Evolutionary conservation across 2,113 vertebrate species (phyloP), one percentile per base, ranked within the genome.

Genomic region (Eleginops maclovinus): DNA sequence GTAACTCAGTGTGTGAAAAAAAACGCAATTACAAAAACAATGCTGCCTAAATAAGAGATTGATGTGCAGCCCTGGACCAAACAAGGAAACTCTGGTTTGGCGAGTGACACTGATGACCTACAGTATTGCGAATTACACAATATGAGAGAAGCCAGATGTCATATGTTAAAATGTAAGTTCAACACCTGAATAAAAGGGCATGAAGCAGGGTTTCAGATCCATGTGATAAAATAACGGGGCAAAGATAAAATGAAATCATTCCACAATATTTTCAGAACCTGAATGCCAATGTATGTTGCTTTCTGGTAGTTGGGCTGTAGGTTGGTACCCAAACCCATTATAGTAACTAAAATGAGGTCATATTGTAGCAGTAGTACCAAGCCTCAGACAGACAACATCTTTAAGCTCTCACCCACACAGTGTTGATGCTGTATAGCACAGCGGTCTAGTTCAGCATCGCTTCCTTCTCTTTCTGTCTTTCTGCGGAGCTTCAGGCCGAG

Each of bases 401-500:
- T 81, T 85, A 92, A 90, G 84, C 87, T 88, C 81, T 91, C 92
- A 91, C 87, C 90, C 88, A 91, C 91, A 89, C 90, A 88, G 66
- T 55, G 41, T 77, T 84, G 28, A 82, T 31, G 64, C 74, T 87
- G 79, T 84, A 84, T 72, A 73, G 84, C 87, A 60, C 85, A 89
- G 84, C 80, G n/a, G 84, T 89, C 84, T 91, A 83, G 84, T 87
- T 83, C 77, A 76, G 69, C 84, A 71, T 84, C 83, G 70, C 75
- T 82, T 75, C 69, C 73, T 72, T 73, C 79, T 72, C 80, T 83
- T 59, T 89, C 84, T 83, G 88, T 84, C 85, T 87, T 80, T 87
- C 89, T 81, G 88, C 68, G 81, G 86, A 89, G 90, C 89, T 90
- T 83, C 82, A 56, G 73, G 72, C 86, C 74, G 72, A 93, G 87